phyloP scores from a whole-genome alignment of 2,797 vertebrate species.

The Glyptemys insculpta region DNA sequence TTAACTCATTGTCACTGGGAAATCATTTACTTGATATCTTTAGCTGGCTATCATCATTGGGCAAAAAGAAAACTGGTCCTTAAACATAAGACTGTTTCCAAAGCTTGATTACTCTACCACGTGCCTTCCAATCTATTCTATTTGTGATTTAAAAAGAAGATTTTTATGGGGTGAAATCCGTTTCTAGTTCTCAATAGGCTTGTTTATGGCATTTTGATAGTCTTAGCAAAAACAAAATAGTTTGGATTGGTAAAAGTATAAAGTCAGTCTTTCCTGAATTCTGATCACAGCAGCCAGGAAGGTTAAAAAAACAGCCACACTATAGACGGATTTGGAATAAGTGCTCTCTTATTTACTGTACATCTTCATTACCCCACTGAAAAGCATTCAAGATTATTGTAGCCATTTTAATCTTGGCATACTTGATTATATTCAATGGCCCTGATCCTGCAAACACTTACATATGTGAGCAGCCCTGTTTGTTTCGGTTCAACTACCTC shows the following conservation, averaged over 20 bases:
- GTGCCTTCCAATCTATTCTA: not conserved
- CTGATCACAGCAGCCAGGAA: not conserved
- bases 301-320: not conserved
- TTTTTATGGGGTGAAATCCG: not conserved
- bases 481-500: not conserved
- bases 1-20: constrained; percentile 38
- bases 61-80: constrained; percentile 23
- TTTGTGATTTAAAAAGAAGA: too few species aligned
- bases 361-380: not conserved
- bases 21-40: constrained; percentile 21
- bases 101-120: not conserved
- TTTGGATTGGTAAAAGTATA: constrained; percentile 10
- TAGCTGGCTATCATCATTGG: not conserved
- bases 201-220: constrained; percentile 2
- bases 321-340: not conserved
- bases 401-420: not conserved
- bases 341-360: not conserved
- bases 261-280: not conserved
- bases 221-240: not conserved
- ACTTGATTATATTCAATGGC: not conserved
- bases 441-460: not conserved
- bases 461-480: not conserved
- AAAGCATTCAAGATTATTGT: not conserved
- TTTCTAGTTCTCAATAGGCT: not conserved
- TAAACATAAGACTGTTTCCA: constrained; percentile 1